phyloP scores from a whole-genome alignment of 2,797 vertebrate species.

The Sphaeramia orbicularis region DNA sequence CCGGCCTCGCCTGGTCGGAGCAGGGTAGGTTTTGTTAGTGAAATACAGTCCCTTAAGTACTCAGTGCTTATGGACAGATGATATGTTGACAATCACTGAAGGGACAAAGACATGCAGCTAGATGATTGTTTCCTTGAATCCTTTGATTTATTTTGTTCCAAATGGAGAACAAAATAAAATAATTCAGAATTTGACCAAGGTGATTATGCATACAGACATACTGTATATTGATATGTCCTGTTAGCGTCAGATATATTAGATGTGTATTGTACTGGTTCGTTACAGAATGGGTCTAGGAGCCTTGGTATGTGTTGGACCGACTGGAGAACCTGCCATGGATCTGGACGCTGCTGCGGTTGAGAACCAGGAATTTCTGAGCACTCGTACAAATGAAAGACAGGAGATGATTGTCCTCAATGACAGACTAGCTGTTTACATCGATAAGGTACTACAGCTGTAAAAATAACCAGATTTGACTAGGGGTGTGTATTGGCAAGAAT shows the following conservation, averaged over 20 bases:
- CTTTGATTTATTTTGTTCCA: not conserved
- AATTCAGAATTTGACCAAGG: not conserved
- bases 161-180: not conserved
- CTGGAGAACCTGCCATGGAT: slow-evolving; percentile 69
- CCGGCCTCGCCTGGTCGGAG: slow-evolving; percentile 69
- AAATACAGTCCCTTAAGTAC: not conserved
- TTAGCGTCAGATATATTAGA: not conserved
- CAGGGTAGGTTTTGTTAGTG: slow-evolving; percentile 67
- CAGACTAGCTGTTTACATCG: slow-evolving; percentile 82
- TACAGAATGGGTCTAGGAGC: slow-evolving; percentile 67
- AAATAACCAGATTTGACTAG: not conserved
- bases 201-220: not conserved
- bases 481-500: too few relatives aligned
- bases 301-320: slow-evolving; percentile 72
- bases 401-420: slow-evolving; percentile 85
- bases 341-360: slow-evolving; percentile 80
- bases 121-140: not conserved
- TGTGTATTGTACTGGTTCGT: slow-evolving; percentile 18
- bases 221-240: not conserved
- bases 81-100: too few relatives aligned
- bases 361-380: slow-evolving; percentile 82
- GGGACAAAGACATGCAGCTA: too few relatives aligned
- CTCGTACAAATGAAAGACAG: slow-evolving; percentile 75
- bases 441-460: slow-evolving; percentile 73
- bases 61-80: too few relatives aligned